Percentiles rank a stretch among this genome's conserved stretches.
phyloP scores from a whole-genome alignment of 2,888 invertebrate species.

The Polietes domitor region DNA sequence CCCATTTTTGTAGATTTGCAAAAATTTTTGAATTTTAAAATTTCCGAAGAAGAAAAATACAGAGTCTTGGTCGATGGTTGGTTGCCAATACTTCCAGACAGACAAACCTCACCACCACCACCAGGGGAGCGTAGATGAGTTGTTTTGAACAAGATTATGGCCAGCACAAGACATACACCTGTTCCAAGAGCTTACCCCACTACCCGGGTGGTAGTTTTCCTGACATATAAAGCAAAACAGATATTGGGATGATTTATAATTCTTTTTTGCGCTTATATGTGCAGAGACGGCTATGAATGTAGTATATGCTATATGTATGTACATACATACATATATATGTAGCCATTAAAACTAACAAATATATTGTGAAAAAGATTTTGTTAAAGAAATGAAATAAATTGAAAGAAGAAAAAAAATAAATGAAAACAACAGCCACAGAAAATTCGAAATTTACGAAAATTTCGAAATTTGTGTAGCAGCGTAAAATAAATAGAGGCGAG shows the following conservation, averaged over 20 bases:
- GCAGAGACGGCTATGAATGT: not conserved
- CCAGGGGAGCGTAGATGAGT: not conserved
- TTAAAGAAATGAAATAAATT: conserved; percentile 25
- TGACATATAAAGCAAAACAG: conserved; percentile 18
- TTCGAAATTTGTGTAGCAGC: conserved; percentile 22
- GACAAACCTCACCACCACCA: not conserved
- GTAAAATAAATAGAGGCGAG: not conserved
- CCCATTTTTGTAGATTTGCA: not conserved
- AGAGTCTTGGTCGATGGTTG: not conserved
- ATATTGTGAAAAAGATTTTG: not conserved
- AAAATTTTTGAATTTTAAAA: not conserved
- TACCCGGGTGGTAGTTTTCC: not conserved
- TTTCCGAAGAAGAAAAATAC: conserved; percentile 1
- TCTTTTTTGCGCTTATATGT: conserved; percentile 28
- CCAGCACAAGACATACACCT: conserved; percentile 22
- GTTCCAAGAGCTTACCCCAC: conserved; percentile 18
- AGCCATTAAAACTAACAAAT: conserved; percentile 3
- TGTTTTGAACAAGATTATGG: not conserved
- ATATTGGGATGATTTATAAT: conserved; percentile 66
- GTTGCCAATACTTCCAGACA: conserved; percentile 24
- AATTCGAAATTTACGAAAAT: conserved; percentile 24
- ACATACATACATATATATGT: not conserved
- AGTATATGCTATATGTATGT: not conserved
- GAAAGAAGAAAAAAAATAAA: conserved; percentile 3
- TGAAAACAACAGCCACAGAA: conserved; percentile 1